Percentiles rank a stretch among this genome's conserved stretches.
These are phyloP conservation scores for Coranthus polyacanthus DNA, from an alignment of 2,797 vertebrate genomes.

Conservation along the genomic window DNA sequence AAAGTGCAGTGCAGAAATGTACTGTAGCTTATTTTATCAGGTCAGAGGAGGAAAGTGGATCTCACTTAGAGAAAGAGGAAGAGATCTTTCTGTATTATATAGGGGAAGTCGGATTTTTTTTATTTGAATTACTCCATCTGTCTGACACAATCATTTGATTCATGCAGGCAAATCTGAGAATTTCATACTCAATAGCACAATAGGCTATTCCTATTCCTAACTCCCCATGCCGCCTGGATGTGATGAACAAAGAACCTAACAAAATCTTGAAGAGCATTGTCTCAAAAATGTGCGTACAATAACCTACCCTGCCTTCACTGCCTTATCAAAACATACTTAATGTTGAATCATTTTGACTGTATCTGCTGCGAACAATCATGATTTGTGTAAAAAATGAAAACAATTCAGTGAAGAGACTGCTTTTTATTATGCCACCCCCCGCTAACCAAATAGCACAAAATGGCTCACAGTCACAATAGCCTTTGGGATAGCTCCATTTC, in stretches of 20 bases:
- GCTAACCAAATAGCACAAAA: constrained; percentile 43
- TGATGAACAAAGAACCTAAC: constrained; percentile 36
- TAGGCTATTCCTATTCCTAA: constrained; percentile 32
- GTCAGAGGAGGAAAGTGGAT: constrained; percentile 63
- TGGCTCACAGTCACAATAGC: constrained; percentile 46
- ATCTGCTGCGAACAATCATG: constrained; percentile 30
- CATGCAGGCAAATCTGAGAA: constrained; percentile 42
- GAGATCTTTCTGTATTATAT: constrained; percentile 51
- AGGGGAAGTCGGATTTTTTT: constrained; percentile 48
- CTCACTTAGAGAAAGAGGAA: constrained; percentile 49
- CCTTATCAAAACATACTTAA: constrained; percentile 29
- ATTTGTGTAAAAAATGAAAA: constrained; percentile 5
- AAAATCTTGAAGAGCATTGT: constrained; percentile 48
- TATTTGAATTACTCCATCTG: constrained; percentile 65
- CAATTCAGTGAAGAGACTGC: constrained; percentile 12
- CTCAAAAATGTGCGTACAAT: constrained; percentile 13
- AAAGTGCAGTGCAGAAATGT: constrained; percentile 40
- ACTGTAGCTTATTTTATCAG: constrained; percentile 52
- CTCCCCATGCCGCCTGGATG: constrained; percentile 32
- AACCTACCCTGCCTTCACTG: background rate
- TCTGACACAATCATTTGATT: constrained; percentile 57
- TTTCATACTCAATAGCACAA: constrained; percentile 48
- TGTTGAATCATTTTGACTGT: constrained; percentile 33
- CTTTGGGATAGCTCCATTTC: constrained; percentile 50
- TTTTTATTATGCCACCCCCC: constrained; percentile 33